Evolutionary conservation across 2,113 vertebrate species (phyloP), one percentile per base, ranked within the genome.

Genomic region (Vanacampus margaritifer): DNA sequence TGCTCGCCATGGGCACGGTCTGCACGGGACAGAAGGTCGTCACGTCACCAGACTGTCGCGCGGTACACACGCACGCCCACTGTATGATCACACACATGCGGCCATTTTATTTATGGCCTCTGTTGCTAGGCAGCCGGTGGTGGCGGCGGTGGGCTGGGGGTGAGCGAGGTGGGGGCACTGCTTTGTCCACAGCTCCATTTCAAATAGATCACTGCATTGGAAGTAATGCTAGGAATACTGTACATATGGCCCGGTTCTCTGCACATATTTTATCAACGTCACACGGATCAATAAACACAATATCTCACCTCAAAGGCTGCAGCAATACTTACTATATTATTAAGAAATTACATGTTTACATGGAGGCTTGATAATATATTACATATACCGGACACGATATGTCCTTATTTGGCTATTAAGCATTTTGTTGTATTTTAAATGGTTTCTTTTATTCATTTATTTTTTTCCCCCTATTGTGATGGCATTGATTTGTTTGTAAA

Each of bases 1-100:
- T 99, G 91, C 94, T 97, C 80, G 96, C 96, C 97, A 99, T 99
- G 76, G 76, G 60, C 64, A 68, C 86, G 76, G 58, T 75, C 70
- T 23, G 58, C 50, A 14, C 13, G 58, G 58, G 21, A 37, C 35
- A 39, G 14, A 57, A 32, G 2, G 14, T 17, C 14, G 24, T 57
- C 54, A 57, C 54, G 26, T 57, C 16, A 57, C 14, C 48, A 26
- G 14, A 56, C 13, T 14, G 54, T 32, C 6, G 16, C 16, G 51
- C 12, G 23, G 23, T 1, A 23, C 69, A 72, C 66, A 60, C 66
- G 54, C 57, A 37, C 46, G 39, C 21, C 1, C 32, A 21, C 21
- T 2, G 36, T 23, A 24, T 43, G 3, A 41, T 62, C 14, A 48
- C 63, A 64, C 65, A 71, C 2, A 56, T 62, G 73, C 69, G 63